Percentiles rank a stretch among this genome's conserved stretches.
phyloP scores from a whole-genome alignment of 2,888 invertebrate species.

The Pyrrhosoma nymphula region DNA sequence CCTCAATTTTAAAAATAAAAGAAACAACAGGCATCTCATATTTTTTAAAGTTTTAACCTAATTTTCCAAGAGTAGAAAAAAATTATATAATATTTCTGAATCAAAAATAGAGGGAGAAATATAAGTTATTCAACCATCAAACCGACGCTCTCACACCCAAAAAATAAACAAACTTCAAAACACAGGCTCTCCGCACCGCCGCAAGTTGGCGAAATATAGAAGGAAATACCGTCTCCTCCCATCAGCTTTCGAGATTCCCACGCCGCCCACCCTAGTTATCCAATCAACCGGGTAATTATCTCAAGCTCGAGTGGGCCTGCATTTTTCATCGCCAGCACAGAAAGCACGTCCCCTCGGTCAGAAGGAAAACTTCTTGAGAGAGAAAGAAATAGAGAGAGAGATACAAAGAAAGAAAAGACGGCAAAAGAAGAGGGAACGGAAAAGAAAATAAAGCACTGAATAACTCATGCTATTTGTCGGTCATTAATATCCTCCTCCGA shows the following conservation, averaged over 20 bases:
- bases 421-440: background rate
- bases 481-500: slow-evolving; percentile 53
- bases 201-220: background rate
- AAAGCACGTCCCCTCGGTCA: slow-evolving; percentile 39
- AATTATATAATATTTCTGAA: too few relatives aligned
- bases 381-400: background rate
- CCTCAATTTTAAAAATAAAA: too few relatives aligned
- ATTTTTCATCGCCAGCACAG: slow-evolving; percentile 58
- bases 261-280: slow-evolving; percentile 11
- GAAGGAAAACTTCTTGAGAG: slow-evolving; percentile 49
- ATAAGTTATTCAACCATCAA: too few relatives aligned
- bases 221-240: background rate
- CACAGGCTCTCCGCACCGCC: background rate
- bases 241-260: slow-evolving; percentile 32
- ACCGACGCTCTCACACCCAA: background rate
- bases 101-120: too few relatives aligned
- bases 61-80: too few relatives aligned
- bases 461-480: slow-evolving; percentile 64
- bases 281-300: slow-evolving; percentile 58
- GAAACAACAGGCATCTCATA: too few relatives aligned
- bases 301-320: slow-evolving; percentile 45
- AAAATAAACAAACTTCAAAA: background rate
- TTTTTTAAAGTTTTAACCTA: too few relatives aligned
- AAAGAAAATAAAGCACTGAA: slow-evolving; percentile 58
- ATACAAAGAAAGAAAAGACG: background rate